phyloP scores from a whole-genome alignment of 2,113 vertebrate species.

The Geococcyx californianus region DNA sequence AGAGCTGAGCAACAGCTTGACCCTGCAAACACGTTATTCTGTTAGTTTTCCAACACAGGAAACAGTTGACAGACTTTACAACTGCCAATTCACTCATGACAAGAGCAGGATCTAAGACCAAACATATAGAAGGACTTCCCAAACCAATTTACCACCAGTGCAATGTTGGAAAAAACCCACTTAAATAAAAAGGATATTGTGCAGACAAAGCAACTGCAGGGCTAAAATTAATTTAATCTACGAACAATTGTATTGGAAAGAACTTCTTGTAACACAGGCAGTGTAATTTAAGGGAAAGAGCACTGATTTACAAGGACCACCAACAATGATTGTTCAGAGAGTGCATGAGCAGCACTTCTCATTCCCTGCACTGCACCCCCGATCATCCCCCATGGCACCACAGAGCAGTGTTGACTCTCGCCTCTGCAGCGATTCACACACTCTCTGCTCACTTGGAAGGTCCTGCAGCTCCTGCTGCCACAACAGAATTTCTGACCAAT shows the following conservation, averaged over 20 bases:
- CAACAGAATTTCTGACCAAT: not conserved
- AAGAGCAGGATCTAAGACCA: conserved; percentile 1
- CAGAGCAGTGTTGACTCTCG: not conserved
- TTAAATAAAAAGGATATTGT: not conserved
- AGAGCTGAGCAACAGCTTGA: conserved; percentile 96
- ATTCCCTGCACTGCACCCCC: not conserved
- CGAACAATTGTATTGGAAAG: not conserved
- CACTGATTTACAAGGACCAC: not conserved
- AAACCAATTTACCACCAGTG: not conserved
- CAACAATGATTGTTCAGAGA: not conserved
- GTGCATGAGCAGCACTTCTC: not conserved
- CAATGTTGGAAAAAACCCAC: not conserved
- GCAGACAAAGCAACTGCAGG: not conserved
- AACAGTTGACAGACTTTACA: not conserved
- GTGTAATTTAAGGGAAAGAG: not conserved
- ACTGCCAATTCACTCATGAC: not conserved
- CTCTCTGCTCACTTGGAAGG: not conserved
- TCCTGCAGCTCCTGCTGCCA: not conserved
- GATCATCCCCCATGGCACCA: not conserved
- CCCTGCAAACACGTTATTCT: conserved; percentile 79
- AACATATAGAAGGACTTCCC: not conserved
- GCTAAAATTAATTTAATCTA: not conserved
- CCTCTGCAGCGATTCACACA: not conserved
- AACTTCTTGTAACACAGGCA: not conserved
- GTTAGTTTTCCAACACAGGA: conserved; percentile 23